Conservation (phyloP, 64 coral and sea anemone genomes). For the Stylophora pistillata region DNA sequence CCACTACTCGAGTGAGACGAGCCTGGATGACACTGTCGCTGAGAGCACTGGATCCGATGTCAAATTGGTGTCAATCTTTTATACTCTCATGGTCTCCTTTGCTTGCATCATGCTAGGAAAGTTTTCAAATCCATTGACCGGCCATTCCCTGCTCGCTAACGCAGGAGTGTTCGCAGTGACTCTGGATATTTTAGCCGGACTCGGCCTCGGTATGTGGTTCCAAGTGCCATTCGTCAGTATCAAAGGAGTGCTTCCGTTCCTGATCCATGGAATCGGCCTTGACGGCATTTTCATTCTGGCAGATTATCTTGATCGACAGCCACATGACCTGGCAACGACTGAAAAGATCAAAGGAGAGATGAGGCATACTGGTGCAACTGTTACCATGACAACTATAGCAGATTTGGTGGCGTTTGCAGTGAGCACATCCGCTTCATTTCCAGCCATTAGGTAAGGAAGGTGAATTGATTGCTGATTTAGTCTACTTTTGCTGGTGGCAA, state of each 20-base stretch:
- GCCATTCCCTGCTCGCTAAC: too few species aligned
- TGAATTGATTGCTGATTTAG: not conserved
- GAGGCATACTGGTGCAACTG: slow-evolving; percentile 66
- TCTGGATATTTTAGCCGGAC: too few species aligned
- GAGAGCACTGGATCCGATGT: slow-evolving; percentile 46
- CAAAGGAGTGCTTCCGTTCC: slow-evolving; percentile 74
- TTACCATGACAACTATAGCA: slow-evolving; percentile 99
- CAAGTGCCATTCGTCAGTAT: slow-evolving; percentile 71
- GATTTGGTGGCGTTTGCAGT: slow-evolving; percentile 90
- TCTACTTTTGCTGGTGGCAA: too few species aligned
- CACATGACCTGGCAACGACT: not conserved
- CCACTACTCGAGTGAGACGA: slow-evolving; percentile 27
- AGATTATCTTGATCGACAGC: slow-evolving; percentile 73
- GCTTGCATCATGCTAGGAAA: slow-evolving; percentile 44
- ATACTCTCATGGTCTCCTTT: slow-evolving; percentile 51
- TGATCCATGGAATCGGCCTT: slow-evolving; percentile 78
- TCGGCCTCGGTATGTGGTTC: too few species aligned
- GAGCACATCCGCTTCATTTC: slow-evolving; percentile 67
- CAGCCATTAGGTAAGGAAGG: slow-evolving; percentile 6
- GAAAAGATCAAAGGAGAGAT: slow-evolving; percentile 68
- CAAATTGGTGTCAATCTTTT: slow-evolving; percentile 42
- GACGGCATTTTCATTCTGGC: slow-evolving; percentile 87
- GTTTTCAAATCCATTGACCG: slow-evolving; percentile 61
- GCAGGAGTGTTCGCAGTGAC: too few species aligned
- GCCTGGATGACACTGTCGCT: slow-evolving; percentile 52